Percentiles rank a stretch among this genome's conserved stretches.
These are phyloP conservation scores for Shargacucullia verbasci DNA, from an alignment of 2,888 invertebrate genomes.

Conservation along the genomic window DNA sequence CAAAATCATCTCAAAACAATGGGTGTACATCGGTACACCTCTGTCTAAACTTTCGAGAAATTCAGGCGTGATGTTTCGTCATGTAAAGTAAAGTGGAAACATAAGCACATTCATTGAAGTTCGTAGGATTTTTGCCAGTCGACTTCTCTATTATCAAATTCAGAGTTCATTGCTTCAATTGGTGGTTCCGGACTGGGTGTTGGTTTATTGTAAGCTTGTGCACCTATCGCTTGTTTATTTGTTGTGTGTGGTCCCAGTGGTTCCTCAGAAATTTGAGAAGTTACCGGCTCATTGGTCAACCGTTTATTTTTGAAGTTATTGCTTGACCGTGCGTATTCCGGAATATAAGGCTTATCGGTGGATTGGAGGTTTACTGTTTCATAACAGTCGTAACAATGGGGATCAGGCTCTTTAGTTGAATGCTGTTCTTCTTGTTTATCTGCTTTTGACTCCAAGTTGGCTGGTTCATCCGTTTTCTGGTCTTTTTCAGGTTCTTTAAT, in stretches of 20 bases:
- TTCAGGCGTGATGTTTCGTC: no score
- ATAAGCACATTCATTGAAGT: no score
- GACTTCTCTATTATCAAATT: no score
- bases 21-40: no score
- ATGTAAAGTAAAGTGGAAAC: no score
- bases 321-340: not conserved
- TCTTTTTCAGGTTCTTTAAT: not conserved
- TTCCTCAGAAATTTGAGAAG: not conserved
- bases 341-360: not conserved
- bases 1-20: no score
- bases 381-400: conserved; percentile 14
- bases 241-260: not conserved
- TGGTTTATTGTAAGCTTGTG: no score
- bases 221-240: no score
- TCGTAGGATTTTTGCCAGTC: no score
- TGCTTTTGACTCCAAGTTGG: not conserved
- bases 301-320: not conserved
- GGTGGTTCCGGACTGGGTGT: no score
- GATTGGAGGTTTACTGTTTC: conserved; percentile 1
- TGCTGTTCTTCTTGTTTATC: not conserved
- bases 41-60: no score
- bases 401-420: not conserved
- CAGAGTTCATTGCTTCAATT: no score
- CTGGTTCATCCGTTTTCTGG: not conserved
- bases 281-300: not conserved